Base-by-base conservation (phyloP, 2,797 vertebrate species). In the Acomys russatus region DNA sequence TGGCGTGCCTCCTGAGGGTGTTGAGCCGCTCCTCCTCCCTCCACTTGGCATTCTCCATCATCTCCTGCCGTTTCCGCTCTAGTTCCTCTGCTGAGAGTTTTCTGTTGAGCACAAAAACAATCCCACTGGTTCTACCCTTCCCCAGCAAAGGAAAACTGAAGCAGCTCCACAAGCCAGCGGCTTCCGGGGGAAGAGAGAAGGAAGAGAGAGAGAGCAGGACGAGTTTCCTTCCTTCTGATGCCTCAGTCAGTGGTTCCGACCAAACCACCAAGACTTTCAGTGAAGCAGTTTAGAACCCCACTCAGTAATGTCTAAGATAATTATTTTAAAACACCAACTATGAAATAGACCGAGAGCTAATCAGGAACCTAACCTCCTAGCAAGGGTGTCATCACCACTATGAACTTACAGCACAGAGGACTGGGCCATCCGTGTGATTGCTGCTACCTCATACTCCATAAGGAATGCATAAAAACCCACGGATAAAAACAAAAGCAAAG, bases 11-110 rank as follows among this genome's bases (percentile, higher is more conserved):
- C 97, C 98, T 98, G 38, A 99, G 99, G 78, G 98, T 99, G 88
- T 98, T 98, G 56, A 99, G 99, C 74, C 99, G 97, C 96, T 99
- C 99, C 92, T 99, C 98, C 25, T 99, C 99, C 84, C 99, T 98
- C 98, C 99, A 99, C 97, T 99, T 99, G 91, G 99, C 97, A 3
- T 99, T 99, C 33, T 99, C 98, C 99, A 99, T 99, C 99, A 99
- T 99, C 94, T 99, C 99, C 84, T 96, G 98, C 79, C 99, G 98
- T 88, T 98, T 99, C 4, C 95, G 96, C 96, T 99, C 99, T 51
- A 99, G 98, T 35, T 99, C 99, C 71, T 99, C 99, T 0, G 98
- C 96, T 0, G 99, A 99, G 28, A 99, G 98, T 64, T 99, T 99
- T 74, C 99, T 99, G 85, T 93, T n/a, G 92, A 11, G 90, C 9